Evolutionary conservation across 2,888 invertebrate genomes (phyloP), one percentile per base, ranked within the genome.

Genomic region (Leptinotarsa peninsularis): DNA sequence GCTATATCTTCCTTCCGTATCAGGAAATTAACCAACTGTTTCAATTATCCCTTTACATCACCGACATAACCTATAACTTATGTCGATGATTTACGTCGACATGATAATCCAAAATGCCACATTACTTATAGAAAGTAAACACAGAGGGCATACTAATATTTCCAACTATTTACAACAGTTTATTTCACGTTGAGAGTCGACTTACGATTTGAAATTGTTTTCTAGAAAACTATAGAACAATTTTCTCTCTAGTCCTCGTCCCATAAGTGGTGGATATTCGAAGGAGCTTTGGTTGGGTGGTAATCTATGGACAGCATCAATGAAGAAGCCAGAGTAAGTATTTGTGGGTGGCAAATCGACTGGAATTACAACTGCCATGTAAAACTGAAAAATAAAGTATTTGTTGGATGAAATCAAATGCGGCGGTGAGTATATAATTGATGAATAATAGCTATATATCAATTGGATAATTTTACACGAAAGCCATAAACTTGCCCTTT

Each of bases 241-340:
- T 33, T 69, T 69, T 56, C 69, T 54, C 27, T 69, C 56, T 3
- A 69, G 54, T 27, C 56, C 56, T 56, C 43, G 17, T 56, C 56
- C 69, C 4, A 69, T 56, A 10, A 69, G 56, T 56, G 69, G 69
- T 5, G 69, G 69, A 21, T 56, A 69, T n/a, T 69, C 69, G 43
- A 18, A 69, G 2, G 33, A 58, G 17, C 56, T 56, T 54, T 69
- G 56, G 56, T 69, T 69, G 1, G 33, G 18, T 27, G 69, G 69
- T 33, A 69, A 33, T 17, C 56, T 69, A 21, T 69, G 33, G 13
- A 69, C 56, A 3, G 56, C 69, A 14, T 69, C 69, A 52, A 43
- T 18, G 52, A 69, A 69, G 15, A 54, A 69, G 7, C 69, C 69
- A 14, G 33, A n/a, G 18, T 69, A 69, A 43, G 69, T 49, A 18